Conservation (phyloP, 2,888 invertebrate species). For the Eubasilissa splendida region DNA sequence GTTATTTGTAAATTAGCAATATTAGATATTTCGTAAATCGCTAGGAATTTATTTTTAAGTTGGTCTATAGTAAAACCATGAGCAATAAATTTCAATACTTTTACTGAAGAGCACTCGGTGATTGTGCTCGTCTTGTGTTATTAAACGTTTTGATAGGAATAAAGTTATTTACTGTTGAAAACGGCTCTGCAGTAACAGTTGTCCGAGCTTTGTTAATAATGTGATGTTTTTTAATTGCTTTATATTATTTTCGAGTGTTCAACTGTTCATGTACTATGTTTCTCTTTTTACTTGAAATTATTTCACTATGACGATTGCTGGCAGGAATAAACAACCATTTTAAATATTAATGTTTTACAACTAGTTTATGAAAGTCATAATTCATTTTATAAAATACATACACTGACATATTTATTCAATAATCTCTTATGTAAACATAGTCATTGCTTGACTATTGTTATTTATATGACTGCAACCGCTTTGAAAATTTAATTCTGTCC, state of each 20-base stretch:
- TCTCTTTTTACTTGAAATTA: too few relatives aligned
- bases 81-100: slow-evolving; percentile 56
- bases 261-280: background rate
- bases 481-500: too few relatives aligned
- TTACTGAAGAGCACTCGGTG: slow-evolving; percentile 51
- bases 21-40: slow-evolving; percentile 56
- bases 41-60: slow-evolving; percentile 56
- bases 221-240: slow-evolving; percentile 54
- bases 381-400: too few relatives aligned
- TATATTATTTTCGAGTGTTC: background rate
- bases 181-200: slow-evolving; percentile 36
- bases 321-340: too few relatives aligned
- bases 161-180: slow-evolving; percentile 55
- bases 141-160: slow-evolving; percentile 52
- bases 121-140: slow-evolving; percentile 56
- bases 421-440: too few relatives aligned
- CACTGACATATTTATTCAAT: too few relatives aligned
- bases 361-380: too few relatives aligned
- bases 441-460: too few relatives aligned
- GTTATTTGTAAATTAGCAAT: slow-evolving; percentile 58
- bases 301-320: too few relatives aligned
- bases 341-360: too few relatives aligned
- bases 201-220: slow-evolving; percentile 54
- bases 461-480: too few relatives aligned
- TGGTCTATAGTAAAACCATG: slow-evolving; percentile 51